A percentile compares a stretch with the other conserved stretches of the same genome.
phyloP scores from a whole-genome alignment of 2,888 invertebrate species.

The Liopterus haemorrhoidalis region DNA sequence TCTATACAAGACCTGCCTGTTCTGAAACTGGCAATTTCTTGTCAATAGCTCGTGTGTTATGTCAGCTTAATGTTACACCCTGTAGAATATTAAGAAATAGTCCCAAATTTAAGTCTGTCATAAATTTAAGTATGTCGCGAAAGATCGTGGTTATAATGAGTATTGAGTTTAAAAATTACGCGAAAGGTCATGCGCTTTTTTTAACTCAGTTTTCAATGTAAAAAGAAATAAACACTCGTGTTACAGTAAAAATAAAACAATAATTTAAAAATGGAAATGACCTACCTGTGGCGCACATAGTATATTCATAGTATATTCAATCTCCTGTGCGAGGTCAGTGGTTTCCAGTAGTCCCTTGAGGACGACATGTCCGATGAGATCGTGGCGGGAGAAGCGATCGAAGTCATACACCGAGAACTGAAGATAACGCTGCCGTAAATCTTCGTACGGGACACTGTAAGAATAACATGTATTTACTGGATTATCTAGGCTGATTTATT shows the following conservation, averaged over 20 bases:
- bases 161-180: too few species aligned
- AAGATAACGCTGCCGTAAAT: conserved; percentile 66
- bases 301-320: conserved; percentile 80
- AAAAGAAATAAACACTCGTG: too few species aligned
- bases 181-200: too few species aligned
- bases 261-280: conserved; percentile 15
- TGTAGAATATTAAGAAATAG: too few species aligned
- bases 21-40: too few species aligned
- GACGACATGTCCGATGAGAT: conserved; percentile 79
- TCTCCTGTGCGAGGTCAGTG: conserved; percentile 72
- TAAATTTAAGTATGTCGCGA: too few species aligned
- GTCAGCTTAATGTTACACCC: too few species aligned
- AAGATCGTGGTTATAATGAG: too few species aligned
- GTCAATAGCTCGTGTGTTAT: too few species aligned
- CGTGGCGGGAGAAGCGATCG: conserved; percentile 81
- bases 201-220: too few species aligned
- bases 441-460: conserved; percentile 67
- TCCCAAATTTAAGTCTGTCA: too few species aligned
- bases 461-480: conserved; percentile 4
- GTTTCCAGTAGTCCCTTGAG: conserved; percentile 71
- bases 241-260: conserved; percentile 8
- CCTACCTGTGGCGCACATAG: conserved; percentile 69
- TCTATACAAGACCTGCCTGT: too few species aligned
- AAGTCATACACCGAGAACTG: conserved; percentile 87
- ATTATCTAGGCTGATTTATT: conserved; percentile 4